Percentiles rank a stretch among this genome's conserved stretches.
Evolutionary conservation across 2,113 vertebrate species (phyloP).

Genomic region (Ochotona curzoniae): DNA sequence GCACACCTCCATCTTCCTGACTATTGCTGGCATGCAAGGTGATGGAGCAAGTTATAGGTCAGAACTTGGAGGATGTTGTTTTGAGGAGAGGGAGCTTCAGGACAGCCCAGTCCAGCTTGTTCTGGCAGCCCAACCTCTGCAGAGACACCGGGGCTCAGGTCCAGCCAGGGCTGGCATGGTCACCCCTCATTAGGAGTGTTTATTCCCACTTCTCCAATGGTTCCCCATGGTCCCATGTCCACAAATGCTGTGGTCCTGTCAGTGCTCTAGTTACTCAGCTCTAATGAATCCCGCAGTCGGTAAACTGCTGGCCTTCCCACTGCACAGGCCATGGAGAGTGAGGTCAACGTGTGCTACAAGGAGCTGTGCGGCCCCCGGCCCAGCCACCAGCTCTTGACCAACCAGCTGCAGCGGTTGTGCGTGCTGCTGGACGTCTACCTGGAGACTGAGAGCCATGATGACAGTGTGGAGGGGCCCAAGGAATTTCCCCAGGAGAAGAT

Average conservation of each 20-base stretch:
- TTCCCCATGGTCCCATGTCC: too few relatives aligned
- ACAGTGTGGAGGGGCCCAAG: slow-evolving; percentile 95
- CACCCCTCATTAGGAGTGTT: neutral
- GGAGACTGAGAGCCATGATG: slow-evolving; percentile 95
- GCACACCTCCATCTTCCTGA: neutral
- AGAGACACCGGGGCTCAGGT: neutral
- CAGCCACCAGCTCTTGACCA: slow-evolving; percentile 96
- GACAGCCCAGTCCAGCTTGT: neutral
- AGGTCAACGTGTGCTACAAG: slow-evolving; percentile 94
- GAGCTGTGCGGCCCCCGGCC: slow-evolving; percentile 94
- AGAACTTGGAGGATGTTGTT: neutral
- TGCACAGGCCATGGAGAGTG: slow-evolving; percentile 95
- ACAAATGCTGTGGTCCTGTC: too few relatives aligned
- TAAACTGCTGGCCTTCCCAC: slow-evolving; percentile 23
- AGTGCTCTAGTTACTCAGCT: too few relatives aligned
- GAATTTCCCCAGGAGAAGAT: slow-evolving; percentile 99
- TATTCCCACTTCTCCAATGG: too few relatives aligned
- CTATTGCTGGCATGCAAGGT: neutral
- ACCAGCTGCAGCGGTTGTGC: slow-evolving; percentile 95
- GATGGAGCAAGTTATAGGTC: neutral
- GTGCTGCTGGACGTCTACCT: slow-evolving; percentile 96
- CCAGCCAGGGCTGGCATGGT: neutral
- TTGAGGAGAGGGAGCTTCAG: neutral
- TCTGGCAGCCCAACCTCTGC: neutral
- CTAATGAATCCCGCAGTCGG: too few relatives aligned